Conservation (phyloP, 2,888 invertebrate genomes). For the Argyresthia goedartella region DNA sequence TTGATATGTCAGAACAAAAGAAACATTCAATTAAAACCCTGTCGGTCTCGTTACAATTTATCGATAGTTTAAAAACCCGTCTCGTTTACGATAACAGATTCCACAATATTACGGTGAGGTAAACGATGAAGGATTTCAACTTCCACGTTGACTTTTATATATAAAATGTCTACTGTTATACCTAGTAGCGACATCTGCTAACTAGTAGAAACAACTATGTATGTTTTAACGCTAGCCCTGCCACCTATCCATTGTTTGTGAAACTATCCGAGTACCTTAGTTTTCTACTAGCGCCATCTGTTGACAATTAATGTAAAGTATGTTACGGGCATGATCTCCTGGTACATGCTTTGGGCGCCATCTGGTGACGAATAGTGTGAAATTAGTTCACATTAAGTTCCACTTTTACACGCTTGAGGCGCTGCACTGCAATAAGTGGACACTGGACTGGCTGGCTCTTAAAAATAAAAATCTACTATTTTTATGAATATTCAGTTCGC, state of each 20-base stretch:
- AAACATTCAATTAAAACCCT: too few relatives aligned
- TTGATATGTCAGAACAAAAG: too few relatives aligned
- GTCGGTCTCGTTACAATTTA: too few relatives aligned
- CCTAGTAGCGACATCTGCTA: neutral
- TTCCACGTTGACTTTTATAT: too few relatives aligned
- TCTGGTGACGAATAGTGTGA: neutral
- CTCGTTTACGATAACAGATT: too few relatives aligned
- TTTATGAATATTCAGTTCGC: too few relatives aligned
- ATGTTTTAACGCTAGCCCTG: neutral
- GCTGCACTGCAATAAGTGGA: too few relatives aligned
- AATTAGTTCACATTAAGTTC: neutral
- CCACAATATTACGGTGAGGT: too few relatives aligned
- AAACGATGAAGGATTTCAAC: too few relatives aligned
- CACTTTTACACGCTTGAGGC: neutral
- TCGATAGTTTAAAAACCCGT: too few relatives aligned
- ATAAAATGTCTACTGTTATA: neutral
- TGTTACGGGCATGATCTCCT: neutral
- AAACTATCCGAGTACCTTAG: neutral
- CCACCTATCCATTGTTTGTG: neutral
- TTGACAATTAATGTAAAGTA: constrained; percentile 10
- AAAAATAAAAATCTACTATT: too few relatives aligned
- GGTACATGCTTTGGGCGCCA: neutral
- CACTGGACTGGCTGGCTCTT: too few relatives aligned
- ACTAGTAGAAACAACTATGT: neutral
- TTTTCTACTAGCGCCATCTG: constrained; percentile 13